These are phyloP conservation scores for Anastrepha obliqua DNA, from an alignment of 1,140 invertebrate species.

Conservation along the genomic window DNA sequence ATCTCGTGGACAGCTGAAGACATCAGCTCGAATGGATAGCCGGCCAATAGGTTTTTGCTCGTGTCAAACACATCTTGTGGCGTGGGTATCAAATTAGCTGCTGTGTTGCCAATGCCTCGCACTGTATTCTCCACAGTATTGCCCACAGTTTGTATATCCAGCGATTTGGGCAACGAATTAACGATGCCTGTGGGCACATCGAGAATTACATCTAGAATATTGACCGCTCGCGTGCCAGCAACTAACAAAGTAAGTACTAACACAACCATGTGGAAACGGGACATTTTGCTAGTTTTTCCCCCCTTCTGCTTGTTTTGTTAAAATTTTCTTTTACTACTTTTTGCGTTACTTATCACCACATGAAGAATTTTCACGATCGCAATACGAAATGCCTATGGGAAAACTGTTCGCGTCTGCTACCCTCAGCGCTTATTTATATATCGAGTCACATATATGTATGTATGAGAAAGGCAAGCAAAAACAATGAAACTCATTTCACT, in stretches of 20 bases:
- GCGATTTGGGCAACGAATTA: background rate
- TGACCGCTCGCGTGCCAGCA: slow-evolving; percentile 43
- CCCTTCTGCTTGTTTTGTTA: background rate
- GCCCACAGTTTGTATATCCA: background rate
- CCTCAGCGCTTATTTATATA: background rate
- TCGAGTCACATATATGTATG: background rate
- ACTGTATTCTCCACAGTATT: slow-evolving; percentile 55
- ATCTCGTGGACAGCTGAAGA: slow-evolving; percentile 64
- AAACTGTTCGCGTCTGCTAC: background rate
- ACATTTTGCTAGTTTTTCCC: background rate
- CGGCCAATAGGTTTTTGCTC: slow-evolving; percentile 68
- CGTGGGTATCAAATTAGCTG: slow-evolving; percentile 65
- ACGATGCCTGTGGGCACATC: background rate
- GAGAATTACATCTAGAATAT: background rate
- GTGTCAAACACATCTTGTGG: slow-evolving; percentile 65
- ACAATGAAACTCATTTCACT: background rate
- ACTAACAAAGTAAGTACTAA: background rate
- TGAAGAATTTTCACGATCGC: no score
- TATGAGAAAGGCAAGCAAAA: background rate
- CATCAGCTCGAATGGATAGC: slow-evolving; percentile 69
- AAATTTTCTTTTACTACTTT: background rate
- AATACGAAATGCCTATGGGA: background rate
- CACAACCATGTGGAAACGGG: background rate
- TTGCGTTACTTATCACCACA: background rate
- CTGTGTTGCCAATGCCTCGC: slow-evolving; percentile 58